A percentile compares a stretch with the other conserved stretches of the same genome.
phyloP scores from a whole-genome alignment of 2,113 vertebrate species.

The Pygoscelis antarcticus region DNA sequence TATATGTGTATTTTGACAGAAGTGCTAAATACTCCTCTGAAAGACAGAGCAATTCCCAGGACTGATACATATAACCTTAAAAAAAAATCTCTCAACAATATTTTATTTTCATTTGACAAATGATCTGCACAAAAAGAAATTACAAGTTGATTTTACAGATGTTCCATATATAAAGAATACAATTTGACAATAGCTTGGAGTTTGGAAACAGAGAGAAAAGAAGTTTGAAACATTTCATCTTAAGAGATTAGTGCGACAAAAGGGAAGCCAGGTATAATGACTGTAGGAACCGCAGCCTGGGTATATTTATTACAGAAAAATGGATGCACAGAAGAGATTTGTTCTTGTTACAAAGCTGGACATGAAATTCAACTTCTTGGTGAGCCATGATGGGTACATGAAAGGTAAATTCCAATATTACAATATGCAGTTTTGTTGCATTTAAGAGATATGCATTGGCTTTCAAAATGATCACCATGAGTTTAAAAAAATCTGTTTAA shows the following conservation, averaged over 20 bases:
- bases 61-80: background rate
- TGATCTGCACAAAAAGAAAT: background rate
- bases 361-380: background rate
- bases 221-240: background rate
- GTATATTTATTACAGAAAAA: background rate
- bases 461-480: background rate
- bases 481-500: background rate
- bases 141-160: background rate
- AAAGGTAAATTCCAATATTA: background rate
- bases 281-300: background rate
- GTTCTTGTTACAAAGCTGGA: background rate
- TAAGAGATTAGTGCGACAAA: background rate
- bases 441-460: rapidly evolving
- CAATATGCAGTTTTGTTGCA: background rate
- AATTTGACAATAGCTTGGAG: background rate
- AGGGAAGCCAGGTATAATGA: background rate
- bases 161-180: background rate
- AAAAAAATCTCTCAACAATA: background rate
- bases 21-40: background rate
- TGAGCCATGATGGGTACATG: background rate
- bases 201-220: background rate
- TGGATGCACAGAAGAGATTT: background rate
- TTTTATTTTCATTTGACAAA: background rate
- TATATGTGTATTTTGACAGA: background rate
- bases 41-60: background rate